phyloP scores from a whole-genome alignment of 2,113 vertebrate genomes.

The Leptodactylus fuscus region DNA sequence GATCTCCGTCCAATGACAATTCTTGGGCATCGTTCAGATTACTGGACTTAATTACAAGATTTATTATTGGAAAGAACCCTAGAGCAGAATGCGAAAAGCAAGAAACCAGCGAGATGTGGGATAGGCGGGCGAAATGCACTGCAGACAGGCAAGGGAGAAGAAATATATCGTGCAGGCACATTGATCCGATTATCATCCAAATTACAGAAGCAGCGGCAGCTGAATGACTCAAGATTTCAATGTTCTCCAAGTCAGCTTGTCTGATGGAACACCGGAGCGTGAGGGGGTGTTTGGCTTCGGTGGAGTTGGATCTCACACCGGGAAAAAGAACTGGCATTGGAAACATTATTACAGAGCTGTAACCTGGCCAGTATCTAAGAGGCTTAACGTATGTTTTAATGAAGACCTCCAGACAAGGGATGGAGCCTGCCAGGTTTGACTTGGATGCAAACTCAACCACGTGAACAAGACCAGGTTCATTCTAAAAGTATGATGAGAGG shows the following conservation, averaged over 20 bases:
- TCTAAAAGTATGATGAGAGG: constrained; percentile 26
- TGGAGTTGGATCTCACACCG: constrained; percentile 52
- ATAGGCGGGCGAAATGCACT: constrained; percentile 28
- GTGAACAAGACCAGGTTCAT: constrained; percentile 54
- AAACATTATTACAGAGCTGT: constrained; percentile 59
- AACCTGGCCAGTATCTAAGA: constrained; percentile 61
- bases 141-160: constrained; percentile 38
- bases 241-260: constrained; percentile 59
- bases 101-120: constrained; percentile 38
- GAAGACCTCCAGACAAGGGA: constrained; percentile 59
- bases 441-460: constrained; percentile 31
- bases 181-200: constrained; percentile 62
- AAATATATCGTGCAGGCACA: constrained; percentile 53
- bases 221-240: constrained; percentile 59
- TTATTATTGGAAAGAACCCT: constrained; percentile 60
- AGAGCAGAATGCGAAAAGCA: constrained; percentile 47
- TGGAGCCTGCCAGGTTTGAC: constrained; percentile 46
- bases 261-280: constrained; percentile 53
- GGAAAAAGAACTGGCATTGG: constrained; percentile 59
- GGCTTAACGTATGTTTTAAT: constrained; percentile 60
- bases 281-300: constrained; percentile 55
- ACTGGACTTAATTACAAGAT: constrained; percentile 61
- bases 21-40: constrained; percentile 61
- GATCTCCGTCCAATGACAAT: constrained; percentile 61
- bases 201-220: constrained; percentile 58